These are phyloP conservation scores for Nothura maculosa DNA, from an alignment of 2,797 vertebrate genomes.

Conservation along the genomic window DNA sequence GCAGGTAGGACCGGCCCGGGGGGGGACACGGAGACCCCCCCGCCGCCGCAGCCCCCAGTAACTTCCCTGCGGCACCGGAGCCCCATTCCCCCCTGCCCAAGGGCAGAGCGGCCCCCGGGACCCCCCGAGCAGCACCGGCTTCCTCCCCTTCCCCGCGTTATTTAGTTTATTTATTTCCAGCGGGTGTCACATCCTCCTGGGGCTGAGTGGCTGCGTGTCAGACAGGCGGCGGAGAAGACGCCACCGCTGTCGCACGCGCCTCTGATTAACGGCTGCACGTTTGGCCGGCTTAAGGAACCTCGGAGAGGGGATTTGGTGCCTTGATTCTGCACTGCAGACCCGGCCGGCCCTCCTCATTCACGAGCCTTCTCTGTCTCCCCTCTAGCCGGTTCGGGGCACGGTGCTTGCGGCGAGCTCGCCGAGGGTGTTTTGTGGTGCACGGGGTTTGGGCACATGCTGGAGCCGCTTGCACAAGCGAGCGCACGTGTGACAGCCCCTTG, in stretches of 20 bases:
- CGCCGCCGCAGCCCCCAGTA: neutral
- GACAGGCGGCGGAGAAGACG: neutral
- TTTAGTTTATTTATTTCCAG: neutral
- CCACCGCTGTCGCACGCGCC: neutral
- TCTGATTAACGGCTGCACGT: neutral
- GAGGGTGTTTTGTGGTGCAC: neutral
- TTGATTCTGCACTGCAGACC: neutral
- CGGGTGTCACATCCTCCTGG: neutral
- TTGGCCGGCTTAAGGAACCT: conserved; percentile 20
- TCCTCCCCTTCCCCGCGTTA: neutral
- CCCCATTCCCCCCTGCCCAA: too few species aligned
- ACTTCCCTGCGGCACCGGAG: neutral
- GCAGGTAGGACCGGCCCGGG: neutral
- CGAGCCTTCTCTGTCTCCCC: neutral
- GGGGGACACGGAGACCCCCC: neutral
- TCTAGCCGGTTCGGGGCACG: neutral
- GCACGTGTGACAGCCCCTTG: neutral
- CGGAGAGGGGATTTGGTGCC: neutral
- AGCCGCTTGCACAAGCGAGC: neutral
- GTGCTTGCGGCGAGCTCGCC: neutral
- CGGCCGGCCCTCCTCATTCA: neutral
- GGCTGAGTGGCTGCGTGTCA: neutral
- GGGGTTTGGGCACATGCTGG: neutral
- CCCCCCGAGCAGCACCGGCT: neutral
- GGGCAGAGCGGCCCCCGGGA: neutral